Base-by-base conservation (phyloP, 2,888 invertebrate genomes). In the Sepiola atlantica region DNA sequence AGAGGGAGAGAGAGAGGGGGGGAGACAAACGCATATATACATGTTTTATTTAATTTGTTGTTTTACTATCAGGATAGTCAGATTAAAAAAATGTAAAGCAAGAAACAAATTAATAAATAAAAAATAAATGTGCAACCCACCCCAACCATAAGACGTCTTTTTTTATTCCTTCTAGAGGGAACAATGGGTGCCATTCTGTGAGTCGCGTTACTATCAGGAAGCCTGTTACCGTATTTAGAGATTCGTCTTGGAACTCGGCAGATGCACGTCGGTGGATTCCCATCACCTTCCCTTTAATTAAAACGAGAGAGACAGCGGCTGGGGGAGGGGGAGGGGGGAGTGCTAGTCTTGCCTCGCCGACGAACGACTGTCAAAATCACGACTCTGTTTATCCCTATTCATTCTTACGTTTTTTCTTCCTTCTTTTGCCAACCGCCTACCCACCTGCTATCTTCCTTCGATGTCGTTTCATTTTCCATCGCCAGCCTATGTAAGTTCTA, bases 161-260 rank as follows among this genome's bases (percentile, higher is more conserved):
- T n/a, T 77, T 77, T n/a, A n/a, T 77, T 77, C 28, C 32, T 77
- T 77, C 77, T 77, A 18, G 14, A n/a, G 0, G 14, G 77, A 77
- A 77, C 77, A 77, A 77, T 77, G 77, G 18, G 14, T 18, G 77
- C 77, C 77, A 77, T 77, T 77, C 77, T 77, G 77, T 32, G 77
- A n/a, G 77, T 77, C 77, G 77, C 77, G 77, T 77, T 77, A 77
- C 77, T n/a, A 77, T n/a, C 77, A 77, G 77, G 77, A 77, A 77
- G 77, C 32, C 77, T 77, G 77, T 77, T 77, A 32, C 77, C 77
- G 77, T 32, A 77, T 77, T 77, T 77, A 77, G 77, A 61, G 61
- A 21, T 77, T 77, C 77, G 77, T 77, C 77, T 77, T 77, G n/a
- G n/a, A n/a, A n/a, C n/a, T n/a, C n/a, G 77, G 77, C 77, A 77